Conservation (phyloP, 2,797 vertebrate species). For the Fistularia tabacaria region DNA sequence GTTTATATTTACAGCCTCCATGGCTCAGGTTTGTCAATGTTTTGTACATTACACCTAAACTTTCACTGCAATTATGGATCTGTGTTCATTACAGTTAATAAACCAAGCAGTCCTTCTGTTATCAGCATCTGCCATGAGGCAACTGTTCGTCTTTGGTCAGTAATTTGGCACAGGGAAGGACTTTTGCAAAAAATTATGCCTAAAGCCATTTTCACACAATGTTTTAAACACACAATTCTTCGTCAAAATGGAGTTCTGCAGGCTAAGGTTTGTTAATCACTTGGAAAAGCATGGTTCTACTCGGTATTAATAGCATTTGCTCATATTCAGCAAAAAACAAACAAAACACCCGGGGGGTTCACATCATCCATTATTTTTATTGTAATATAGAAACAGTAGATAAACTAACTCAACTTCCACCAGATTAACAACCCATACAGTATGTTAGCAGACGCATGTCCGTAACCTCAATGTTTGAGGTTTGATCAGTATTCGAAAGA, state of each 20-base stretch:
- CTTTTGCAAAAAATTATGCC: slow-evolving; percentile 6
- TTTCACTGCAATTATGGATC: background rate
- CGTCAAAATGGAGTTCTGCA: slow-evolving; percentile 3
- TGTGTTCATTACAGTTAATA: slow-evolving; percentile 1
- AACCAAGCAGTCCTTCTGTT: slow-evolving; percentile 10
- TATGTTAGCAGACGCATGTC: too few species aligned
- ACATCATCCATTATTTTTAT: too few species aligned
- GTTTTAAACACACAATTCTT: slow-evolving; percentile 38
- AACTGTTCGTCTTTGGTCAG: slow-evolving; percentile 20
- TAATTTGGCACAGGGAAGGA: slow-evolving; percentile 22
- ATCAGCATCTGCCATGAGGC: slow-evolving; percentile 41
- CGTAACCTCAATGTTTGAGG: too few species aligned
- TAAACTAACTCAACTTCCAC: too few species aligned
- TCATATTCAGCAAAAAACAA: too few species aligned
- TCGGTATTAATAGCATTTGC: too few species aligned
- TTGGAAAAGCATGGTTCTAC: too few species aligned
- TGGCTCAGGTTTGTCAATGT: background rate
- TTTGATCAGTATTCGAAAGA: too few species aligned
- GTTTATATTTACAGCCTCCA: background rate
- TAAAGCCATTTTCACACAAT: slow-evolving; percentile 27
- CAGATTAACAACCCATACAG: too few species aligned
- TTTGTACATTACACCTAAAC: slow-evolving; percentile 1
- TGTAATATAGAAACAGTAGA: too few species aligned
- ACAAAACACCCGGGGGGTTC: too few species aligned
- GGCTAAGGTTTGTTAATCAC: too few species aligned